phyloP scores from a whole-genome alignment of 2,888 invertebrate genomes.

The Brachyptera putata region DNA sequence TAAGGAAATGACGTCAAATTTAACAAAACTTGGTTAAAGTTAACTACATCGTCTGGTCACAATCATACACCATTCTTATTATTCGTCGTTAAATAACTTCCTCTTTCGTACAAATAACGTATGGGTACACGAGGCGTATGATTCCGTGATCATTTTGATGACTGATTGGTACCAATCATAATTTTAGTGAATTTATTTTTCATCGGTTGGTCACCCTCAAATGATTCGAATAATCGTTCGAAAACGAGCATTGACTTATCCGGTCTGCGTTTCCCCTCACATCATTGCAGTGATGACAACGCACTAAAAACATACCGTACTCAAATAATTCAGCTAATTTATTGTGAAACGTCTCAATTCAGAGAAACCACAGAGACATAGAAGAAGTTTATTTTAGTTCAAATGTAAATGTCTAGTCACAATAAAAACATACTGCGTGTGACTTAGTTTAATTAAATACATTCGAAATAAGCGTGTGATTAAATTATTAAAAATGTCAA shows the following conservation, averaged over 20 bases:
- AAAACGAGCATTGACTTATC: constrained; percentile 10
- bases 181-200: constrained; percentile 23
- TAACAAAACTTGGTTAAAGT: background rate
- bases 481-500: too few species aligned
- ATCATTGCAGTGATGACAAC: background rate
- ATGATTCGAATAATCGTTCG: constrained; percentile 22
- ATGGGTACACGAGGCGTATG: background rate
- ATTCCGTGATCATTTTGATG: constrained; percentile 5
- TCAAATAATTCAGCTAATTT: background rate
- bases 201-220: constrained; percentile 31
- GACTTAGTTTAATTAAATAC: too few species aligned
- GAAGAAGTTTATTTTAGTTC: background rate
- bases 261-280: background rate
- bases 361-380: too few species aligned
- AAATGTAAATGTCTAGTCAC: background rate
- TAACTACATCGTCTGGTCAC: background rate
- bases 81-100: background rate
- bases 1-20: background rate
- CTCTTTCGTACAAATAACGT: too few species aligned
- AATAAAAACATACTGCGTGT: background rate
- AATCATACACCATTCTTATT: background rate
- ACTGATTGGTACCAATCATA: constrained; percentile 21
- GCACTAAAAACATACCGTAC: background rate
- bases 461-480: too few species aligned
- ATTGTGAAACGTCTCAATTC: background rate